Evolutionary conservation across 1,140 invertebrate species (phyloP).

Genomic region (Pararge aegeria): DNA sequence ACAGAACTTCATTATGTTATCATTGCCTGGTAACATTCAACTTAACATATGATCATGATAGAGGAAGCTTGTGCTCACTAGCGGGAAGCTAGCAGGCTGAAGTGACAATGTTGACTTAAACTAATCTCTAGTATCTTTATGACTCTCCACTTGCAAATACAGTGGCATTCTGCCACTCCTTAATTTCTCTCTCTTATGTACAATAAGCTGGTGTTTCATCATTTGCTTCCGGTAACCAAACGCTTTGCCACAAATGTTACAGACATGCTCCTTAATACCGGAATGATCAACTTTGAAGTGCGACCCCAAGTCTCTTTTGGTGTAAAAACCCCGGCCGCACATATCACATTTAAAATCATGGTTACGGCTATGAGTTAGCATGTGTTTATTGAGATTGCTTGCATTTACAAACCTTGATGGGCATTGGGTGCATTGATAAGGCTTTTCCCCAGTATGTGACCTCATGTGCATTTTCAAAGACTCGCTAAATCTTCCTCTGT

Average conservation of each 20-base stretch:
- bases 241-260: constrained; percentile 75
- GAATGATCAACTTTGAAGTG: constrained; percentile 75
- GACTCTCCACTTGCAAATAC: constrained; percentile 45
- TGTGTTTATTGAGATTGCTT: constrained; percentile 78
- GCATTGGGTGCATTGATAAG: constrained; percentile 76
- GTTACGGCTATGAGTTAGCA: constrained; percentile 51
- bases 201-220: constrained; percentile 77
- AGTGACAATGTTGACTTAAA: no score
- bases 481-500: constrained; percentile 61
- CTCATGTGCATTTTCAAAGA: constrained; percentile 77
- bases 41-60: no score
- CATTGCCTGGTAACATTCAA: no score
- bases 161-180: constrained; percentile 58
- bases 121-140: not conserved
- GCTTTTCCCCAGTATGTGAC: constrained; percentile 76
- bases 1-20: no score
- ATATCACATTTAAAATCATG: constrained; percentile 62
- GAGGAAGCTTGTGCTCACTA: no score
- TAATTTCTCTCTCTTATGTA: constrained; percentile 73
- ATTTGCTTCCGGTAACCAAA: constrained; percentile 77
- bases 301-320: constrained; percentile 51
- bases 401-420: constrained; percentile 73
- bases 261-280: constrained; percentile 77
- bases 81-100: no score
- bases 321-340: constrained; percentile 59